Percentiles rank a stretch among this genome's conserved stretches.
phyloP scores from a whole-genome alignment of 2,797 vertebrate genomes.

The Enteromius mattozi region DNA sequence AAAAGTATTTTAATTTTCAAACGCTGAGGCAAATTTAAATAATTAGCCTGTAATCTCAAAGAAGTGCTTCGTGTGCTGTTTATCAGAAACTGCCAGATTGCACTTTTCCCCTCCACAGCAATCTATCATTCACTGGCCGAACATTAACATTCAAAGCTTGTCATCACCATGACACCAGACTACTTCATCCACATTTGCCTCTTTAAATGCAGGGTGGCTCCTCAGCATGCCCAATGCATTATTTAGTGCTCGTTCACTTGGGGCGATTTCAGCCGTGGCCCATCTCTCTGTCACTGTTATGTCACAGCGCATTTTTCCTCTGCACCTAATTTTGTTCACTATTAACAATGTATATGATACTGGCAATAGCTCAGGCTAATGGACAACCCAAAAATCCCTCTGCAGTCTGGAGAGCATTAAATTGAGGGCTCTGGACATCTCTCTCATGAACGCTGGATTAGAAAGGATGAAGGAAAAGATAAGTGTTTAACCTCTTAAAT shows the following conservation, averaged over 20 bases:
- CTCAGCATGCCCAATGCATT: conserved; percentile 44
- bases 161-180: conserved; percentile 38
- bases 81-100: conserved; percentile 40
- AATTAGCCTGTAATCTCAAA: conserved; percentile 37
- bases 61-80: conserved; percentile 6
- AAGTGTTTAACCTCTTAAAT: conserved; percentile 51
- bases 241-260: conserved; percentile 30
- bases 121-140: conserved; percentile 40
- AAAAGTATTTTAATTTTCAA: conserved; percentile 33
- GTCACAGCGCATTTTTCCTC: conserved; percentile 32
- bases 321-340: conserved; percentile 45
- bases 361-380: conserved; percentile 49
- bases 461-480: conserved; percentile 45
- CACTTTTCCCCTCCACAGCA: conserved; percentile 41
- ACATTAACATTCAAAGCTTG: conserved; percentile 47
- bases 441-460: conserved; percentile 43
- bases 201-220: conserved; percentile 41
- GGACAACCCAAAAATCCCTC: conserved; percentile 33
- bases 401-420: conserved; percentile 38
- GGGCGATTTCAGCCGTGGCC: conserved; percentile 26
- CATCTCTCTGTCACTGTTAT: conserved; percentile 46
- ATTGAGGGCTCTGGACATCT: conserved; percentile 18
- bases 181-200: conserved; percentile 50
- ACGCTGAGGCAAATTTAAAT: conserved; percentile 17
- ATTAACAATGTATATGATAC: conserved; percentile 50